A percentile compares a stretch with the other conserved stretches of the same genome.
Conservation (phyloP, 2,113 vertebrate genomes). For the Antidorcas marsupialis region DNA sequence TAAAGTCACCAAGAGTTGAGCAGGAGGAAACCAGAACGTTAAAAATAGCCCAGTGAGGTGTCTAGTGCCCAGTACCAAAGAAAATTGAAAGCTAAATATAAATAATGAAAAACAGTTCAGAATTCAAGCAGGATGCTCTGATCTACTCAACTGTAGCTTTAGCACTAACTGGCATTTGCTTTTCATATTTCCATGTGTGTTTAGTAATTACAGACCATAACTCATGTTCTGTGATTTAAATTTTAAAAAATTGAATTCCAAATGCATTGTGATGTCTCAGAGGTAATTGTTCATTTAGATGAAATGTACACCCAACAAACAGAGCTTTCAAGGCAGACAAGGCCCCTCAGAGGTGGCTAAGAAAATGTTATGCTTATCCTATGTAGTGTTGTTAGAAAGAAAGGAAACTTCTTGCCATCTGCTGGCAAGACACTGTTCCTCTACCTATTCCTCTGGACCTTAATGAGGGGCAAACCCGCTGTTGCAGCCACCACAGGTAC, state of each 20-base stretch:
- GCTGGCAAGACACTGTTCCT: constrained; percentile 1
- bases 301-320: neutral
- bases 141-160: neutral
- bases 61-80: neutral
- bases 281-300: constrained; percentile 47
- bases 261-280: neutral
- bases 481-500: neutral
- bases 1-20: neutral
- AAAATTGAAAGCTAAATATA: neutral
- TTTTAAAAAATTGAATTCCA: neutral
- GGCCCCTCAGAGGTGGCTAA: neutral
- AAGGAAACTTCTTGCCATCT: constrained; percentile 34
- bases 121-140: neutral
- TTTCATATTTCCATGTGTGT: neutral
- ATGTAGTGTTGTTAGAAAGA: neutral
- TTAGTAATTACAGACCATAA: neutral
- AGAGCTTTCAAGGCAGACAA: neutral
- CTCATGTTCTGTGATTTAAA: neutral
- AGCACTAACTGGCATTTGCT: neutral
- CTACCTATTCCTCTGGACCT: neutral
- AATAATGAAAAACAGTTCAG: neutral
- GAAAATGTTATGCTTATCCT: neutral
- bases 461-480: neutral
- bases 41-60: neutral
- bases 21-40: neutral